These are phyloP conservation scores for Sparus aurata DNA, from an alignment of 2,797 vertebrate species.

Conservation along the genomic window DNA sequence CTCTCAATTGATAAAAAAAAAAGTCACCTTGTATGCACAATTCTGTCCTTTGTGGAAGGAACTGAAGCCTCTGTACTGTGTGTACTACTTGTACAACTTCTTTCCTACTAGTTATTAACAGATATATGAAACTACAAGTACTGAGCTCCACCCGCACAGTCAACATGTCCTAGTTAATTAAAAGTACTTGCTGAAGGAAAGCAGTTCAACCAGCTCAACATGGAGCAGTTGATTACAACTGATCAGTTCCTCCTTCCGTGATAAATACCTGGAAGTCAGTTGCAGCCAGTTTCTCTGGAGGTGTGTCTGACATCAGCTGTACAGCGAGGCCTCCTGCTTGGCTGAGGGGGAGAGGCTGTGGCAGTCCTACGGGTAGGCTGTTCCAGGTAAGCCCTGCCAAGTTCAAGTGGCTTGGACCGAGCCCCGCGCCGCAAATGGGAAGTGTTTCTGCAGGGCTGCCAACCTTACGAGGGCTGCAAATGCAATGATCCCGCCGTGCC, in stretches of 20 bases:
- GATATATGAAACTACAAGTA: neutral
- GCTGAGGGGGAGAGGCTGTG: constrained; percentile 70
- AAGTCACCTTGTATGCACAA: constrained; percentile 73
- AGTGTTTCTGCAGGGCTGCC: constrained; percentile 81
- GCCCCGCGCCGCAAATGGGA: constrained; percentile 79
- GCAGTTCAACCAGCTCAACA: constrained; percentile 23
- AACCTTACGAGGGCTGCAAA: constrained; percentile 68
- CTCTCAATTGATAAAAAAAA: constrained; percentile 80
- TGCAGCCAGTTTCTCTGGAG: constrained; percentile 51
- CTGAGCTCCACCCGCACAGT: neutral
- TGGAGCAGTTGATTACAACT: constrained; percentile 18
- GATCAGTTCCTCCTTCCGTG: constrained; percentile 48
- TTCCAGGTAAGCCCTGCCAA: constrained; percentile 85
- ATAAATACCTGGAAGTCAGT: constrained; percentile 55
- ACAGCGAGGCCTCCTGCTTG: constrained; percentile 67
- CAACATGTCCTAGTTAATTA: constrained; percentile 5
- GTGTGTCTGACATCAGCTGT: constrained; percentile 70
- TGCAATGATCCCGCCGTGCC: constrained; percentile 52
- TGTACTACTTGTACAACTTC: constrained; percentile 33
- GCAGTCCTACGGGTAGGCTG: constrained; percentile 77
- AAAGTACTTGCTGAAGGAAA: constrained; percentile 11
- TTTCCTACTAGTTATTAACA: constrained; percentile 20
- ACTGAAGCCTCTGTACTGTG: constrained; percentile 58
- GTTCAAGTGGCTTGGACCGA: constrained; percentile 85
- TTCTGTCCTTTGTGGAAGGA: constrained; percentile 72